Percentiles rank a stretch among this genome's conserved stretches.
These are phyloP conservation scores for Choristoneura fumiferana DNA, from an alignment of 1,140 invertebrate species.

Conservation along the genomic window DNA sequence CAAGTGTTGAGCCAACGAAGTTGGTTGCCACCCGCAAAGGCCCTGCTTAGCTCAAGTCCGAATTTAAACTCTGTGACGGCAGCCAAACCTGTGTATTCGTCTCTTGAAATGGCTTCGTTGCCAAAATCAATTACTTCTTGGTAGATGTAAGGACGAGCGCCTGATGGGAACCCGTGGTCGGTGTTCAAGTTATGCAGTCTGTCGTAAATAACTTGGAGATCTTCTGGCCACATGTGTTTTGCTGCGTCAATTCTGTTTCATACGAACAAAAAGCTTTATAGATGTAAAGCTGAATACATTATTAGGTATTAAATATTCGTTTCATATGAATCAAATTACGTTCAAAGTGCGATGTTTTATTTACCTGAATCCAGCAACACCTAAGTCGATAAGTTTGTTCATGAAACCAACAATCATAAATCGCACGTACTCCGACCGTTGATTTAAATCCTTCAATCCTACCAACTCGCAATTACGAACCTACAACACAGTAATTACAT, in stretches of 20 bases:
- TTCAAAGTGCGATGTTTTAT: neutral
- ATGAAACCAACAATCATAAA: slow-evolving; percentile 84
- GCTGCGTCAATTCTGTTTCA: slow-evolving; percentile 83
- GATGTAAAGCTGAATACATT: neutral
- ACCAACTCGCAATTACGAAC: slow-evolving; percentile 86
- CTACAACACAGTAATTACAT: no score
- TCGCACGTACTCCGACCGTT: slow-evolving; percentile 82
- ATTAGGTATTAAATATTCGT: no score
- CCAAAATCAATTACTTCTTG: slow-evolving; percentile 91
- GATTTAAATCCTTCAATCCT: slow-evolving; percentile 87
- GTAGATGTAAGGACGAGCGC: slow-evolving; percentile 83
- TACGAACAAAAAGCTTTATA: slow-evolving; percentile 19
- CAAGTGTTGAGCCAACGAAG: slow-evolving; percentile 75
- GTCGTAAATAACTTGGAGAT: slow-evolving; percentile 82
- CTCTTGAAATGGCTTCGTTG: slow-evolving; percentile 82
- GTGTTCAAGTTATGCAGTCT: slow-evolving; percentile 81
- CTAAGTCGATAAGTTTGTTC: slow-evolving; percentile 85
- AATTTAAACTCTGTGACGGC: slow-evolving; percentile 87
- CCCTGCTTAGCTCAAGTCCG: slow-evolving; percentile 62
- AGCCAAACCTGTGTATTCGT: slow-evolving; percentile 83
- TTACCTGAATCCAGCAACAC: slow-evolving; percentile 89
- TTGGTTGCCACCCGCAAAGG: slow-evolving; percentile 61
- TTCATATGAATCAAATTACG: no score
- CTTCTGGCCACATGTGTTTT: slow-evolving; percentile 91
- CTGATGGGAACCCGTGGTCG: slow-evolving; percentile 79